Base-by-base conservation (phyloP, 2,113 vertebrate genomes). In the Crotophaga sulcirostris region DNA sequence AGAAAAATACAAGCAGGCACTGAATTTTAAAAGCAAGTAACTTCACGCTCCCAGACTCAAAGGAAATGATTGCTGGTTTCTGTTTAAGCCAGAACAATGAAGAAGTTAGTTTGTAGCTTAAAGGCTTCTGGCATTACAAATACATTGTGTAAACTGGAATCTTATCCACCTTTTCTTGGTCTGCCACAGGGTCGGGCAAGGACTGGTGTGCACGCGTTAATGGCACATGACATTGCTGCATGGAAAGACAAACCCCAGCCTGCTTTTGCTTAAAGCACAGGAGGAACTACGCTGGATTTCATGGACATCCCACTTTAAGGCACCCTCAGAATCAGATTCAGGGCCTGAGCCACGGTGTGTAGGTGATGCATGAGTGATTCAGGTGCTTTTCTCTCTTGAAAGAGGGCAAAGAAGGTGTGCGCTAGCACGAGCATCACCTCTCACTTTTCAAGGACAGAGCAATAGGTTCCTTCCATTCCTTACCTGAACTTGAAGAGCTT, bases 301-400 rank as follows among this genome's bases (percentile, higher is more conserved):
- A 59, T 21, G 56, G 69, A 2, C 28, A 12, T 24, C 51, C 56
- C 33, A 10, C 77, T 59, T 12, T 0, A 62, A 38, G 73, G 69
- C 76, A 78, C 4, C 73, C 45, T 1, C 4, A 54, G 34, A 70
- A 49, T 26, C 1, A 15, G 52, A 42, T 34, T 49, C 7, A 51
- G 72, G 36, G 7, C 0, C 1, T 1, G 7, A 54, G 44, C 25
- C 4, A 16, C 4, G 18, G 19, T 2, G 4, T 28, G 6, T 1
- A 16, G 84, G 68, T 12, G 40, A 26, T 14, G 72, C 25, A 4
- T 1, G 36, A 49, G 16, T 5, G 36, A 66, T 34, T 74, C 59
- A 3, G 51, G 59, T 24, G 24, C 3, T 82, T 33, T n/a, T 26
- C 49, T 66, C 18, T 0, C 5, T 16, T 13, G 64, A 36, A 34